Evolutionary conservation across 2,797 vertebrate genomes (phyloP).

Genomic region (Protosalanx chinensis): DNA sequence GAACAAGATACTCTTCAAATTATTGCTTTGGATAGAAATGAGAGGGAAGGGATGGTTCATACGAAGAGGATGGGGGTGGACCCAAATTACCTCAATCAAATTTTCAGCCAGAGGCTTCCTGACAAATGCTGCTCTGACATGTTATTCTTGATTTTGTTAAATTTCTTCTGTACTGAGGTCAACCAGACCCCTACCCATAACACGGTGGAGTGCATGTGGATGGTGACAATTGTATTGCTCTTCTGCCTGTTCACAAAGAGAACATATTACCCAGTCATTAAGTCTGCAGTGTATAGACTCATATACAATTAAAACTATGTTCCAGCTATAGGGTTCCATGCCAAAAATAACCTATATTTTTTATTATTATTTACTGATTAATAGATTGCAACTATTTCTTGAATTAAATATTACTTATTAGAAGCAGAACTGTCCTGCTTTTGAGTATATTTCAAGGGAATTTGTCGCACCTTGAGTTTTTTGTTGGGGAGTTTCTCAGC

Average conservation of each 20-base stretch:
- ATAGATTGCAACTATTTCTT: no score
- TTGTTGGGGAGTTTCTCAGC: no score
- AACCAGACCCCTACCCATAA: conserved; percentile 17
- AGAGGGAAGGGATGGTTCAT: not conserved
- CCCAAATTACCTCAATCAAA: conserved; percentile 45
- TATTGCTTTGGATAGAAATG: not conserved
- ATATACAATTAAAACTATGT: not conserved
- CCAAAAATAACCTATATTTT: not conserved
- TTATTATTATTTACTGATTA: not conserved
- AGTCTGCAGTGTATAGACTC: not conserved
- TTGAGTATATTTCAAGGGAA: no score
- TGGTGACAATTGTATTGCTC: conserved; percentile 18
- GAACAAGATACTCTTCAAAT: conserved; percentile 27
- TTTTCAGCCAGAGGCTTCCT: conserved; percentile 31
- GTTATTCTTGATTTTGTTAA: conserved; percentile 43
- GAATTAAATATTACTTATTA: no score
- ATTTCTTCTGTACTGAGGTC: conserved; percentile 31
- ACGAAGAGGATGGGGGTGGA: conserved; percentile 6
- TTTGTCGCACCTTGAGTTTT: no score
- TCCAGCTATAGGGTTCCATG: not conserved
- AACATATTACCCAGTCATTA: conserved; percentile 9
- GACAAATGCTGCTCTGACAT: conserved; percentile 39
- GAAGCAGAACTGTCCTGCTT: no score
- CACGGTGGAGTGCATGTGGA: conserved; percentile 1
- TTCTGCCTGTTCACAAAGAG: conserved; percentile 11